Percentiles rank a stretch among this genome's conserved stretches.
These are phyloP conservation scores for Lasioglossum figueresi DNA, from an alignment of 2,888 invertebrate species.

Conservation along the genomic window DNA sequence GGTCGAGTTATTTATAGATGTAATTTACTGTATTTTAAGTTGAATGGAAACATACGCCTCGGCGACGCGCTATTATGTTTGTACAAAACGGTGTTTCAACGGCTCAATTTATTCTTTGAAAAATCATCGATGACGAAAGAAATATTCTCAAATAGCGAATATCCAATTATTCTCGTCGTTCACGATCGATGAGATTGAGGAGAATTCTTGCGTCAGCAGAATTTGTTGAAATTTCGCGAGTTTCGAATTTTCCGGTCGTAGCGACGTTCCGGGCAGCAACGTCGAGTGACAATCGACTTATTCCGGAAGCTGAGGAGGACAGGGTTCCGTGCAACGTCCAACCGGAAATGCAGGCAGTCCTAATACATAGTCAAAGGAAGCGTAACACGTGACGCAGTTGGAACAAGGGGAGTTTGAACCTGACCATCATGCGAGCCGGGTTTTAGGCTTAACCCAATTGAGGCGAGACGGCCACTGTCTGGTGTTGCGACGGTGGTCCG, in stretches of 20 bases:
- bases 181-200: not conserved
- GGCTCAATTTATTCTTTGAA: conserved; percentile 27
- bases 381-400: conserved; percentile 52
- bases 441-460: conserved; percentile 77
- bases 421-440: conserved; percentile 65
- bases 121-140: not conserved
- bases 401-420: conserved; percentile 62
- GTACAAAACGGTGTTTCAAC: conserved; percentile 32
- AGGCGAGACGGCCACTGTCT: conserved; percentile 69
- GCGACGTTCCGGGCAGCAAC: conserved; percentile 1
- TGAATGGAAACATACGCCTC: conserved; percentile 47
- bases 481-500: conserved; percentile 58
- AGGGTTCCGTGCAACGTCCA: conserved; percentile 51
- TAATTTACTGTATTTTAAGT: conserved; percentile 58
- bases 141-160: not conserved
- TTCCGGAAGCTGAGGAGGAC: conserved; percentile 53
- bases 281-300: conserved; percentile 45
- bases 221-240: not conserved
- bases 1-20: conserved; percentile 46
- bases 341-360: conserved; percentile 62
- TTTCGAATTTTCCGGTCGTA: not conserved
- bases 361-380: conserved; percentile 70
- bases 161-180: not conserved
- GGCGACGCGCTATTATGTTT: conserved; percentile 34
- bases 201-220: not conserved